Conservation (phyloP, 2,797 vertebrate species). For the Eleutherodactylus coqui region DNA sequence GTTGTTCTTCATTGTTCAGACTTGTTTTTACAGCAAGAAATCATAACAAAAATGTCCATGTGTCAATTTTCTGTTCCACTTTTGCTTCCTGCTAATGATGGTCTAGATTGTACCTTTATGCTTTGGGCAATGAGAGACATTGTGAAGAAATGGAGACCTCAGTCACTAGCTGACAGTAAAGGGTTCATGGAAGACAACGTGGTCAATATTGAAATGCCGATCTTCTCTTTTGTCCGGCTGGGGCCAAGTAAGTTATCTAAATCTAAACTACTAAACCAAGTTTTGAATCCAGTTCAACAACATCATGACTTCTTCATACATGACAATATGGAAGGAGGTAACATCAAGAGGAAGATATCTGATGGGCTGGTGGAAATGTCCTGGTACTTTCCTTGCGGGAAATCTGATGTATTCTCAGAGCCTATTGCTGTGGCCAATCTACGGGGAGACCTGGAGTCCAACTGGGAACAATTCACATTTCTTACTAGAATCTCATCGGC, state of each 20-base stretch:
- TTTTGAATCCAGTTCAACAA: conserved; percentile 72
- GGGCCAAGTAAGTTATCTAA: conserved; percentile 77
- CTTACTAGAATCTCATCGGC: conserved; percentile 78
- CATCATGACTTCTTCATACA: conserved; percentile 80
- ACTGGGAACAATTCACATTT: conserved; percentile 75
- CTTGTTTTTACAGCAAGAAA: conserved; percentile 43
- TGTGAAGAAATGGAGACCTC: conserved; percentile 75
- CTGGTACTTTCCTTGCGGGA: too few species aligned
- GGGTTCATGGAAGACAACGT: conserved; percentile 74
- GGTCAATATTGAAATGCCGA: conserved; percentile 70
- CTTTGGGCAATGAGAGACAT: conserved; percentile 51
- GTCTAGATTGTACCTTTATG: conserved; percentile 8
- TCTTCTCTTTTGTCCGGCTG: conserved; percentile 71
- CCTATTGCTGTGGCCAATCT: conserved; percentile 80
- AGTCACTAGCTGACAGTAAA: conserved; percentile 37
- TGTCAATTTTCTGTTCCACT: conserved; percentile 50
- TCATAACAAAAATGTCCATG: conserved; percentile 45
- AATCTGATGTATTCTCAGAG: too few species aligned
- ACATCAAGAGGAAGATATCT: conserved; percentile 69
- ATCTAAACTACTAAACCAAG: conserved; percentile 79
- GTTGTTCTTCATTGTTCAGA: conserved; percentile 73
- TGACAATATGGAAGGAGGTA: conserved; percentile 73
- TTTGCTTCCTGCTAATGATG: conserved; percentile 2
- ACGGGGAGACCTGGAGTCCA: conserved; percentile 76
- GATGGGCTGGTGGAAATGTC: conserved; percentile 75